phyloP scores from a whole-genome alignment of 2,888 invertebrate genomes.

The Netelia inedita region DNA sequence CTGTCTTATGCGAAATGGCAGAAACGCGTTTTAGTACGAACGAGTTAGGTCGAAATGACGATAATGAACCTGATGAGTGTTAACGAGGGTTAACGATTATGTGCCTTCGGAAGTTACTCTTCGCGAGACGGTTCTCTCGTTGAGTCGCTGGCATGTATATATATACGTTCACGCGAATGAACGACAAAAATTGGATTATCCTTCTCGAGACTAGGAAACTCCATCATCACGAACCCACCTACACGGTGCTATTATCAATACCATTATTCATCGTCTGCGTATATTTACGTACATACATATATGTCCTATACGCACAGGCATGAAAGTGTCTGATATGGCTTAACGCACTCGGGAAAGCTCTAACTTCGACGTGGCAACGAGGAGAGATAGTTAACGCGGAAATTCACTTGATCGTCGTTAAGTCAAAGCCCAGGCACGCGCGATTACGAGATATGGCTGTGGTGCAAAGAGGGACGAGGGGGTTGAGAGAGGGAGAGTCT shows the following conservation, averaged over 20 bases:
- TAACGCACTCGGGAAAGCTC: constrained; percentile 28
- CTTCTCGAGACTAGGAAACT: constrained; percentile 5
- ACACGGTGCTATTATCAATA: constrained; percentile 30
- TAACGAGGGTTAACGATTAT: constrained; percentile 51
- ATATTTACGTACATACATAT: not conserved
- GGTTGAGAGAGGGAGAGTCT: not conserved
- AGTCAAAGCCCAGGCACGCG: constrained; percentile 48
- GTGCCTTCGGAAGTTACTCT: constrained; percentile 38
- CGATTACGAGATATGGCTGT: constrained; percentile 43
- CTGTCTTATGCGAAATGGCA: not conserved
- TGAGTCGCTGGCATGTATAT: not conserved
- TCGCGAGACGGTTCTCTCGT: constrained; percentile 15
- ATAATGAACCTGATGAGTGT: constrained; percentile 53
- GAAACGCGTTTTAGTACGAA: not conserved
- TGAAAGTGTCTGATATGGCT: constrained; percentile 24
- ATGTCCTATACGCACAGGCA: not conserved
- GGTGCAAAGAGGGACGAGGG: constrained; percentile 4
- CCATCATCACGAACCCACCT: constrained; percentile 11
- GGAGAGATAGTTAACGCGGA: constrained; percentile 38
- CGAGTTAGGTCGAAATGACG: constrained; percentile 5
- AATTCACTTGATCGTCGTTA: constrained; percentile 60
- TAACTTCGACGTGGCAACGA: constrained; percentile 37
- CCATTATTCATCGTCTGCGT: constrained; percentile 1
- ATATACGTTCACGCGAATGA: not conserved
- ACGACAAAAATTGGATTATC: constrained; percentile 24